Conservation (phyloP, 1,140 invertebrate species). For the Tribolium castaneum region DNA sequence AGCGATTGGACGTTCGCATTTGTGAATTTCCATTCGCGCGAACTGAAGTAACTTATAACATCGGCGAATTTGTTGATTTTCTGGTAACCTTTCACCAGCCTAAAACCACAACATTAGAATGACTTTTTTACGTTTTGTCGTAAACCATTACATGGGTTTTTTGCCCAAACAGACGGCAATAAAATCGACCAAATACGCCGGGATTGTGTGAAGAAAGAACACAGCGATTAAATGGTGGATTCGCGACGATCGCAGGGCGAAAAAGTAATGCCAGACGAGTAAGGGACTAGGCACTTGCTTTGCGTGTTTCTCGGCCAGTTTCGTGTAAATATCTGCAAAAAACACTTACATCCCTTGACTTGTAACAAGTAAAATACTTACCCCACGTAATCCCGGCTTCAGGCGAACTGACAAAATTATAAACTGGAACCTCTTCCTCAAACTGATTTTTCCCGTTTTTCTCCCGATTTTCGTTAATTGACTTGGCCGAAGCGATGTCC, state of each 20-base stretch:
- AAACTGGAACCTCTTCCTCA: slow-evolving; percentile 50
- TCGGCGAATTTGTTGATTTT: slow-evolving; percentile 79
- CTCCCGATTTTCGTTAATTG: slow-evolving; percentile 51
- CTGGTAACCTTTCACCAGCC: slow-evolving; percentile 79
- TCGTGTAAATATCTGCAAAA: slow-evolving; percentile 48
- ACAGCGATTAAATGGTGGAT: background rate
- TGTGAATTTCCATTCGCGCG: slow-evolving; percentile 77
- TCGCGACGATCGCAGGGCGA: background rate
- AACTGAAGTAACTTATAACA: slow-evolving; percentile 79
- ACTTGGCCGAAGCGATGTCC: slow-evolving; percentile 69
- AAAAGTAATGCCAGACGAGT: slow-evolving; percentile 9
- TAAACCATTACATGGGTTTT: slow-evolving; percentile 27
- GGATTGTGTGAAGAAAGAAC: slow-evolving; percentile 36
- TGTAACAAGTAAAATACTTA: background rate
- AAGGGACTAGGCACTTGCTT: slow-evolving; percentile 45
- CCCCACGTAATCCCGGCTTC: slow-evolving; percentile 54
- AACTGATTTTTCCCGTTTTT: slow-evolving; percentile 44
- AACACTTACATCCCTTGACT: background rate
- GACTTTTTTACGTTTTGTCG: background rate
- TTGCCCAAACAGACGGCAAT: slow-evolving; percentile 38
- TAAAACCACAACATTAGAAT: slow-evolving; percentile 60
- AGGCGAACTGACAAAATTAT: slow-evolving; percentile 53
- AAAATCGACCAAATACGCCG: slow-evolving; percentile 27
- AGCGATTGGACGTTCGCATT: slow-evolving; percentile 75
- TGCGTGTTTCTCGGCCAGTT: slow-evolving; percentile 43